These are phyloP conservation scores for Tenthredo distinguenda DNA, from an alignment of 2,888 invertebrate species.

Conservation along the genomic window DNA sequence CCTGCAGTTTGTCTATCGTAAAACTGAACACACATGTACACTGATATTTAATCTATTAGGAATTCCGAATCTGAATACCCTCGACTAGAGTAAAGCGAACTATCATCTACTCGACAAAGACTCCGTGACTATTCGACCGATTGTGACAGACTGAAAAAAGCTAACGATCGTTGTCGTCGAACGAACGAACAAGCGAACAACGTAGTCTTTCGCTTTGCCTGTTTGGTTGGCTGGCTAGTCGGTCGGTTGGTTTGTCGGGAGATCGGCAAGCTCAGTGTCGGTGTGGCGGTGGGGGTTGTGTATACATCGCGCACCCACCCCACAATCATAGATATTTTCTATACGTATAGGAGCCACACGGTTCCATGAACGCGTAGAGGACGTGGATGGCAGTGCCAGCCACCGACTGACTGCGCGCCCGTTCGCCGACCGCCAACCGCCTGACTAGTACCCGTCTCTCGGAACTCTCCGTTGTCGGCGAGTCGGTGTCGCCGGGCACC, in stretches of 20 bases:
- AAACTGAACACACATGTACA: background rate
- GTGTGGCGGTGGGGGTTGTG: background rate
- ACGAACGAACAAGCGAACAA: background rate
- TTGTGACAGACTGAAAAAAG: background rate
- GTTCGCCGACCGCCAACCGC: slow-evolving; percentile 39
- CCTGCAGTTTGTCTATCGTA: background rate
- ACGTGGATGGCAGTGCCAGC: slow-evolving; percentile 76
- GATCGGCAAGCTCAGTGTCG: background rate
- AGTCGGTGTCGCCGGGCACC: slow-evolving; percentile 17
- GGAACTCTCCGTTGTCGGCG: background rate
- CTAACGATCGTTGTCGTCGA: background rate
- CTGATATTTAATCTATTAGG: background rate
- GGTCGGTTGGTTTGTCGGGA: background rate
- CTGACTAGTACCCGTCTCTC: slow-evolving; percentile 9
- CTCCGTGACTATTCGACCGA: background rate
- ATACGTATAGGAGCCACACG: background rate
- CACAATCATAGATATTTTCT: slow-evolving; percentile 11
- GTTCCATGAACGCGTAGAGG: slow-evolving; percentile 44
- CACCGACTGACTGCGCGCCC: slow-evolving; percentile 63
- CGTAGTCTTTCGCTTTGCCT: background rate
- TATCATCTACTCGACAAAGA: background rate
- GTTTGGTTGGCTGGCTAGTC: background rate
- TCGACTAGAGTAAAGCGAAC: background rate
- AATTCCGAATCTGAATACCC: background rate
- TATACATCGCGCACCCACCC: background rate